Evolutionary conservation across 92 coral and sea anemone species (phyloP).

Genomic region (Actinostola sp.): DNA sequence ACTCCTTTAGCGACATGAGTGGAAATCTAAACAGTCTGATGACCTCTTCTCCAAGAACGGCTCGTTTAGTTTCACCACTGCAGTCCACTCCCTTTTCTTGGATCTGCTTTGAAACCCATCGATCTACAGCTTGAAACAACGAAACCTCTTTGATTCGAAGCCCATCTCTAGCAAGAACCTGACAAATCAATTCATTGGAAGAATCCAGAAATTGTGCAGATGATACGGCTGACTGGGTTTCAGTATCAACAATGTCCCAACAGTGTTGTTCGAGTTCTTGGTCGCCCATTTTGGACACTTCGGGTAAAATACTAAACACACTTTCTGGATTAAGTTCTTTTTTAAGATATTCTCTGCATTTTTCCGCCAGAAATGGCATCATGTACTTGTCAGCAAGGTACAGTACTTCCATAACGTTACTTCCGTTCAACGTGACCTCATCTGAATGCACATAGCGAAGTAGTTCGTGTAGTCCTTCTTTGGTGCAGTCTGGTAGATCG

Average conservation of each 20-base stretch:
- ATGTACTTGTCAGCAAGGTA: conserved; percentile 74
- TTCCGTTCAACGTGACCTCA: conserved; percentile 53
- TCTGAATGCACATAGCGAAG: conserved; percentile 75
- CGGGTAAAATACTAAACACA: conserved; percentile 64
- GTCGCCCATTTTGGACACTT: conserved; percentile 49
- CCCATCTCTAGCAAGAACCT: conserved; percentile 59
- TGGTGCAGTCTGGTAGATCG: conserved; percentile 71
- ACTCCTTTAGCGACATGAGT: conserved; percentile 44
- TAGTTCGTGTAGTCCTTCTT: conserved; percentile 65
- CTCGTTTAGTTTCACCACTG: conserved; percentile 38
- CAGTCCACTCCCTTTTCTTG: conserved; percentile 18
- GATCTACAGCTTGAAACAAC: conserved; percentile 62
- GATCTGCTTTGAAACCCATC: conserved; percentile 59
- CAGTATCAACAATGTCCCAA: conserved; percentile 66
- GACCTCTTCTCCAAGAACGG: conserved; percentile 33
- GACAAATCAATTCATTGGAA: conserved; percentile 35
- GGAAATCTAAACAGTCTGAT: conserved; percentile 44
- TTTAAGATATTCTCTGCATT: conserved; percentile 59
- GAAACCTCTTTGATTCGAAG: conserved; percentile 61
- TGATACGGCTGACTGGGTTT: conserved; percentile 51
- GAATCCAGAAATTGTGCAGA: conserved; percentile 54
- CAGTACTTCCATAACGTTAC: conserved; percentile 57
- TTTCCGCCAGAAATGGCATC: conserved; percentile 54
- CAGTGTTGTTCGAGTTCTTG: conserved; percentile 50
- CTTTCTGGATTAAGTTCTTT: conserved; percentile 58